Conservation (phyloP, 2,888 invertebrate species). For the Allygus modestus region DNA sequence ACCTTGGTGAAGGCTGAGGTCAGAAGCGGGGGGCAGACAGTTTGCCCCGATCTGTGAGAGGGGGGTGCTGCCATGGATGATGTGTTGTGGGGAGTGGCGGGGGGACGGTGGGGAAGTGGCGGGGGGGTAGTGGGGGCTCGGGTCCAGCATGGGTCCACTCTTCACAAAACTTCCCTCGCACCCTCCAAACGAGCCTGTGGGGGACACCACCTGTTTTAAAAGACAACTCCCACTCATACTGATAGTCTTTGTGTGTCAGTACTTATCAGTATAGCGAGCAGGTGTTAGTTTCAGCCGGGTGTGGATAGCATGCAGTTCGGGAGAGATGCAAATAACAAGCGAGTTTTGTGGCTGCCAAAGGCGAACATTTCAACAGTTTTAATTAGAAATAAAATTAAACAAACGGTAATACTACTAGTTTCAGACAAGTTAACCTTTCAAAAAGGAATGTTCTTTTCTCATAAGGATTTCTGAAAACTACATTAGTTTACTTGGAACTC, state of each 20-base stretch:
- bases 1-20: constrained; percentile 76
- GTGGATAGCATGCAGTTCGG: neutral
- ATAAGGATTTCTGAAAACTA: too few species aligned
- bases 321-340: neutral
- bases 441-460: too few species aligned
- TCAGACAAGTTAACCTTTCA: too few species aligned
- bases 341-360: too few species aligned
- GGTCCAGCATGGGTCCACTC: constrained; percentile 62
- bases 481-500: too few species aligned
- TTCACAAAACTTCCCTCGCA: constrained; percentile 73
- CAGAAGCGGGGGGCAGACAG: constrained; percentile 78
- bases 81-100: constrained; percentile 73
- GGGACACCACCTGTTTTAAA: constrained; percentile 75
- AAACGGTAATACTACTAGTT: too few species aligned
- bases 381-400: too few species aligned
- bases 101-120: constrained; percentile 67
- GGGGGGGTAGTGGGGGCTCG: constrained; percentile 67
- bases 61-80: constrained; percentile 91
- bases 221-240: constrained; percentile 63
- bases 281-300: constrained; percentile 13
- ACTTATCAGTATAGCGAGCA: constrained; percentile 39
- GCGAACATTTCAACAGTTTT: too few species aligned
- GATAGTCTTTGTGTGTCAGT: constrained; percentile 57
- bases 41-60: constrained; percentile 91
- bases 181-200: constrained; percentile 77